Base-by-base conservation (phyloP, 1,140 invertebrate species). In the Ladona fulva region DNA sequence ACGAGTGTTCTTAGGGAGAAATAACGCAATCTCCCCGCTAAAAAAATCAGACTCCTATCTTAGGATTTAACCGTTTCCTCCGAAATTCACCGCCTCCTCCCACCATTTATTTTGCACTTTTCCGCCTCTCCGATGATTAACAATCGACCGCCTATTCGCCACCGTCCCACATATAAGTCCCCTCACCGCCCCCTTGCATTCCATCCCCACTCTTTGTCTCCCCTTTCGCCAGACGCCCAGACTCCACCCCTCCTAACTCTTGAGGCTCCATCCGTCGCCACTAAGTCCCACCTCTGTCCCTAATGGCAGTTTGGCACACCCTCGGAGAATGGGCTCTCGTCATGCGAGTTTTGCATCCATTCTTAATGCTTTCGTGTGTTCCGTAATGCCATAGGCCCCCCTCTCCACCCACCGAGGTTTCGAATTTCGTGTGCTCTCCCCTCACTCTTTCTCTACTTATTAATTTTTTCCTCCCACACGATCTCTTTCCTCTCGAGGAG, bases 301-400 rank as follows among this genome's bases (percentile, higher is more conserved):
- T 66, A 66, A 66, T 66, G 52, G 52, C 52, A 19, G 16, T 22
- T 22, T 66, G 52, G 52, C 52, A 66, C 52, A 66, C 52, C 52
- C 52, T 3, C 16, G 5, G 3, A 12, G 52, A 66, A 66, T 66
- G 52, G 52, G 1, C 12, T 66, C 5, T 22, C 52, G 52, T 66
- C 52, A 66, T 66, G 52, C 52, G 52, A 66, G 52, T 66, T 66
- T 66, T 66, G 52, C 52, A 66, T 66, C 52, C 52, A 66, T 66
- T 66, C 52, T 66, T 66, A 66, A 66, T 66, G 52, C 52, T 12
- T 66, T 66, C 52, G 52, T 66, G 52, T 66, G 52, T 12, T 66
- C 52, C n/a, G 3, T 6, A 66, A 66, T 66, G 52, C 77, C 77
- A 22, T 37, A 19, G 19, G 74, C 52, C 24, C 77, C 77, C 42